Evolutionary conservation across 2,113 vertebrate genomes (phyloP).

Genomic region (Nestor notabilis): DNA sequence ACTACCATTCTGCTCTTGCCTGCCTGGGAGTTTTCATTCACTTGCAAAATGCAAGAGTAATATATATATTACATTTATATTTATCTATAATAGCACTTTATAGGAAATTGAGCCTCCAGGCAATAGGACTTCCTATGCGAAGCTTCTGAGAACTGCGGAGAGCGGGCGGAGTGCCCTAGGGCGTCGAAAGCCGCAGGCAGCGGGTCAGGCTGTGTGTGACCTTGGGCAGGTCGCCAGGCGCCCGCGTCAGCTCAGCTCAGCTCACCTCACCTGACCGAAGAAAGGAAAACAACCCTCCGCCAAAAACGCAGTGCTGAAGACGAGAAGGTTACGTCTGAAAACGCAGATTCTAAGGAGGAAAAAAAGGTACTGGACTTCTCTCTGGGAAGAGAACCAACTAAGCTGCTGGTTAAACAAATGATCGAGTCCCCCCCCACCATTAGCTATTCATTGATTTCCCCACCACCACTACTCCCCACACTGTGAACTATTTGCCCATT

Average conservation of each 20-base stretch:
- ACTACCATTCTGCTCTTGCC: background rate
- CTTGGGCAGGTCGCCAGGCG: background rate
- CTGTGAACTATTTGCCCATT: slow-evolving; percentile 66
- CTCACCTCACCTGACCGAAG: background rate
- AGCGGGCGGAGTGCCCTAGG: background rate
- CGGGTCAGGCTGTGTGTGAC: background rate
- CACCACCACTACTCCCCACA: background rate
- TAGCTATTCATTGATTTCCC: background rate
- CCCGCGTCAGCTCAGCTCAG: background rate
- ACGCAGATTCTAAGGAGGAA: background rate
- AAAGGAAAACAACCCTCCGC: background rate
- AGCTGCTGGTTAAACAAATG: background rate
- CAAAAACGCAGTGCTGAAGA: background rate
- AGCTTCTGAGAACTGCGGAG: background rate
- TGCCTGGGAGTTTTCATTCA: slow-evolving; percentile 49
- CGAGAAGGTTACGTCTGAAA: background rate
- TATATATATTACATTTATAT: background rate
- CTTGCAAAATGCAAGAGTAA: background rate
- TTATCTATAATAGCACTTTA: background rate
- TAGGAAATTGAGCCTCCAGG: background rate
- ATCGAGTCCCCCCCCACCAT: background rate
- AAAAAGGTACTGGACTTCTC: background rate
- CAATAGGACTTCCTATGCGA: background rate
- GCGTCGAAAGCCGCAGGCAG: background rate
- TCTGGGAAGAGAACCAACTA: background rate